Base-by-base conservation (phyloP, 2,797 vertebrate genomes). In the Rousettus madagascariensis region DNA sequence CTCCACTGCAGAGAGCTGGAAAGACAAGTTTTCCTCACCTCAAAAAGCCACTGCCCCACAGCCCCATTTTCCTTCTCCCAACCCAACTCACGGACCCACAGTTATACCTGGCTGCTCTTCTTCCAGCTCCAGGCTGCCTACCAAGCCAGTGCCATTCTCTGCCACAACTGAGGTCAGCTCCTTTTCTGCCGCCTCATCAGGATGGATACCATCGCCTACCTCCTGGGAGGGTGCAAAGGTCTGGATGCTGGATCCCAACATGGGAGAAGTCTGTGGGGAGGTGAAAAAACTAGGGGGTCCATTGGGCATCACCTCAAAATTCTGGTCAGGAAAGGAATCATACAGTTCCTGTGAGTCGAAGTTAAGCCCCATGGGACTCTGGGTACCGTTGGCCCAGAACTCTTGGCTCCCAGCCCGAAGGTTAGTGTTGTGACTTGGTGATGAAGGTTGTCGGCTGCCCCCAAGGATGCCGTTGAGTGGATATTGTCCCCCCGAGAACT, bases 391-490 rank as follows among this genome's bases (percentile, higher is more conserved):
- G 94, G 98, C 99, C 99, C 99, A 99, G 94, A 99, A 99, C 97
- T 99, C 99, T 94, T 98, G 98, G 4, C 97, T 82, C 8, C 98
- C 99, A 69, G 98, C 95, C 8, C 99, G 98, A 96, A 99, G 98
- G 98, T 99, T 99, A 97, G 98, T 98, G 91, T 99, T 97, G 86
- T 99, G 98, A 63, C 98, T 99, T 0, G 99, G 98, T 55, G 98
- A 98, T 36, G 99, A 98, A 0, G 98, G 79, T 74, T 99, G 99
- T 55, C 98, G 98, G 96, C 98, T 98, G 91, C 98, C 98, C 51
- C 98, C 99, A 24, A 99, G 94, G 7, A 98, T 98, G 63, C 99
- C 99, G 1, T 99, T 99, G 93, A 99, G 98, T 46, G 99, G 99
- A 97, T 99, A 99, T 51, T 99, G 99, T 41, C 98, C 99, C 96